phyloP scores from a whole-genome alignment of 2,113 vertebrate species.

The Scytalopus superciliaris region DNA sequence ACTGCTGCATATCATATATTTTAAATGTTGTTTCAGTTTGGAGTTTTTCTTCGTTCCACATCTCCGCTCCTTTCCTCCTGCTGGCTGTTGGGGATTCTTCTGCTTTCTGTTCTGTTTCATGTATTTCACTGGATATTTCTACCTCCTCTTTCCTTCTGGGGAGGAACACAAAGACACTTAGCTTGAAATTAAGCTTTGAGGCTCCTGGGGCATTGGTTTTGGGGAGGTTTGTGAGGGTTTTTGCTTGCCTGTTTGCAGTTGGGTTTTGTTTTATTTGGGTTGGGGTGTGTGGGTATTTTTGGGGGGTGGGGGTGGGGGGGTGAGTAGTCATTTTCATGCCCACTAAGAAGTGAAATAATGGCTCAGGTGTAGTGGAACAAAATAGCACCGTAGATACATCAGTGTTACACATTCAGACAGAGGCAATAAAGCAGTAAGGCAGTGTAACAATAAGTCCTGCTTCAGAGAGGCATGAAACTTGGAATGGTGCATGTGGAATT shows the following conservation, averaged over 20 bases:
- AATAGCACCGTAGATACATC: background rate
- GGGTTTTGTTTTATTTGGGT: background rate
- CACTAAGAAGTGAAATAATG: background rate
- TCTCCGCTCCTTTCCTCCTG: background rate
- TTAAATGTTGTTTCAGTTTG: background rate
- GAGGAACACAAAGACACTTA: background rate
- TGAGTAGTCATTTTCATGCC: background rate
- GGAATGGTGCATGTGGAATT: background rate
- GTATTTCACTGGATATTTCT: background rate
- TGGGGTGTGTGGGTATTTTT: too few species aligned
- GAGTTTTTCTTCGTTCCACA: background rate
- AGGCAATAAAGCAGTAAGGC: background rate
- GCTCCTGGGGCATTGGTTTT: background rate
- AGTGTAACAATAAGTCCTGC: background rate
- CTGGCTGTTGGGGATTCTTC: background rate
- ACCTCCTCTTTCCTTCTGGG: background rate
- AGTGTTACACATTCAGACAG: background rate
- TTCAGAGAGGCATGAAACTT: background rate
- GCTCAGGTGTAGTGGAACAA: background rate
- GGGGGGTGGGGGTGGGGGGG: too few species aligned
- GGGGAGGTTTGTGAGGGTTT: background rate
- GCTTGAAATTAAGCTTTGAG: background rate
- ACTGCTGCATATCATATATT: background rate
- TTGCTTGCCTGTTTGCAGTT: background rate
- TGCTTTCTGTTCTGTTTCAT: background rate